Base-by-base conservation (phyloP, 2,888 invertebrate species). In the Neria commutata region DNA sequence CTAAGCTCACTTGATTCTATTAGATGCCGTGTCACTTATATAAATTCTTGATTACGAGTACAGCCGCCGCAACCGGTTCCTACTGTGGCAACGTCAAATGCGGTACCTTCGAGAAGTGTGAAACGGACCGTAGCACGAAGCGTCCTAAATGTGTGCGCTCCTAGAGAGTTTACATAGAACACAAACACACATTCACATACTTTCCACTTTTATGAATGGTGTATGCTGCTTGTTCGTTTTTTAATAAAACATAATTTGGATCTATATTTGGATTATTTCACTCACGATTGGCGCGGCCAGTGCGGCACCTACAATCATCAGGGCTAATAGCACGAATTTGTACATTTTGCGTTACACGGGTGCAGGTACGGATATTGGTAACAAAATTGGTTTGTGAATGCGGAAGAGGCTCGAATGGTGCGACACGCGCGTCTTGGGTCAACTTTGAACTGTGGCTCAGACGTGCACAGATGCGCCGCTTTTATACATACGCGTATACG, bases 61-160 rank as follows among this genome's bases (percentile, higher is more conserved):
- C 60, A 66, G 76, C 70, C 54, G 69, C 67, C 45, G 83, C 82
- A 1, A 75, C 85, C 2, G 87, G 88, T 0, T 79, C 84, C 1
- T 89, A 87, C 72, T 91, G 91, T 69, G 88, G 86, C 69, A 89
- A 89, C 70, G 85, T 86, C 11, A 90, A 89, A 76, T 91, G 91
- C 72, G 85, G 84, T 69, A 74, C 86, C 0, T 86, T 84, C 62
- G 89, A 91, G 75, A 88, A 88, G 63, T 91, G 91, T 78, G 86
- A 87, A 70, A 80, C 83, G 64, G 90, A 91, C 72, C 84, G 86
- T 17, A 69, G 77, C 54, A 88, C 88, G 25, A 89, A 88, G 74
- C 85, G 87, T 24, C 85, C 85, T 71, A 89, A 87, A 78, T 91
- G 91, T 71, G 86, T 87, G 62, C 83, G 89, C 29, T 84, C 66